Conservation (phyloP, 2,888 invertebrate species). For the Deilephila elpenor region DNA sequence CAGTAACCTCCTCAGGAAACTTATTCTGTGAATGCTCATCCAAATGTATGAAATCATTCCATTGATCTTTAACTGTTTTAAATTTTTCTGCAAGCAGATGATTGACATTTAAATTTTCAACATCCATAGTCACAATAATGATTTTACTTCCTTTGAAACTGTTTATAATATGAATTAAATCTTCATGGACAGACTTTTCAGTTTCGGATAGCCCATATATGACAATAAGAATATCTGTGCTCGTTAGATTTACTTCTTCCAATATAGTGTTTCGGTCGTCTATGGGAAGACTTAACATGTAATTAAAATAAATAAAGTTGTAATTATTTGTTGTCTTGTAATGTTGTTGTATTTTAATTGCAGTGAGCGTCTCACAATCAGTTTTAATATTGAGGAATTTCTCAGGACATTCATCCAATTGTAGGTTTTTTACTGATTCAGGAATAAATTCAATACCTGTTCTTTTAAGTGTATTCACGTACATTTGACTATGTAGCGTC, state of each 20-base stretch:
- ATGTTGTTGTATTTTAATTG: slow-evolving; percentile 51
- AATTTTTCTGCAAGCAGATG: slow-evolving; percentile 34
- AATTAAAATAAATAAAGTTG: slow-evolving; percentile 52
- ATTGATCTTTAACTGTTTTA: slow-evolving; percentile 40
- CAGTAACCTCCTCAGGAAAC: slow-evolving; percentile 41
- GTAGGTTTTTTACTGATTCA: slow-evolving; percentile 38
- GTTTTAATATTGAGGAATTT: slow-evolving; percentile 47
- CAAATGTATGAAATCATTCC: slow-evolving; percentile 44
- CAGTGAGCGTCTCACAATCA: slow-evolving; percentile 45
- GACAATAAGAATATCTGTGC: slow-evolving; percentile 46
- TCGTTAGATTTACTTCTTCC: slow-evolving; percentile 45
- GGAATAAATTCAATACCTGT: slow-evolving; percentile 43
- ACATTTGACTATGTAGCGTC: slow-evolving; percentile 52
- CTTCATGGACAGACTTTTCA: slow-evolving; percentile 34
- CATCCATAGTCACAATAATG: slow-evolving; percentile 45
- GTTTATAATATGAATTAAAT: slow-evolving; percentile 45
- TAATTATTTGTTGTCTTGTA: slow-evolving; percentile 38
- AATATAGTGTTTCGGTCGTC: slow-evolving; percentile 49
- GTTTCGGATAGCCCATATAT: slow-evolving; percentile 44
- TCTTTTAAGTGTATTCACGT: slow-evolving; percentile 48
- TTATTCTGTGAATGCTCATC: slow-evolving; percentile 41
- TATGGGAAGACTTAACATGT: slow-evolving; percentile 48
- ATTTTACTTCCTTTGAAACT: slow-evolving; percentile 42
- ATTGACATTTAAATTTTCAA: slow-evolving; percentile 38
- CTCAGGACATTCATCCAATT: slow-evolving; percentile 35